These are phyloP conservation scores for Eremophila alpestris DNA, from an alignment of 2,797 vertebrate genomes.

Conservation along the genomic window DNA sequence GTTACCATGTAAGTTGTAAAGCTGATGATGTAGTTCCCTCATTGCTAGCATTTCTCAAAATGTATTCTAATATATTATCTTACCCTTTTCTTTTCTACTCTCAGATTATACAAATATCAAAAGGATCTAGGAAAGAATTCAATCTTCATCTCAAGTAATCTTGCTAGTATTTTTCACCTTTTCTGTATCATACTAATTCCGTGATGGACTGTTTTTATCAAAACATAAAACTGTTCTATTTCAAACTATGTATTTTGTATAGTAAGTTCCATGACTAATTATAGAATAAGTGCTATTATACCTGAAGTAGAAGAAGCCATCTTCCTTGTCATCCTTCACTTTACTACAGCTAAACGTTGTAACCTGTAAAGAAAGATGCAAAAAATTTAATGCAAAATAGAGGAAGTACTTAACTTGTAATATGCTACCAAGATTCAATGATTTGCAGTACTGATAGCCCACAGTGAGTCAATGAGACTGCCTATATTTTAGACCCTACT, in stretches of 20 bases:
- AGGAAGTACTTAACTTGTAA: not conserved
- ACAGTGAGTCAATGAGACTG: not conserved
- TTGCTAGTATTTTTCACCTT: not conserved
- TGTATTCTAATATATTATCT: not conserved
- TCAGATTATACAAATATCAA: not conserved
- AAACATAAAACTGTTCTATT: not conserved
- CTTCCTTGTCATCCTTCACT: slow-evolving; percentile 82
- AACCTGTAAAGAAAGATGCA: slow-evolving; percentile 68
- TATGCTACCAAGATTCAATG: not conserved
- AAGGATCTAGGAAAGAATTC: not conserved
- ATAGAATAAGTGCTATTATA: slow-evolving; percentile 51
- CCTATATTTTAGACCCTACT: not conserved
- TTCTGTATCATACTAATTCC: not conserved
- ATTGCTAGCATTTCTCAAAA: not conserved
- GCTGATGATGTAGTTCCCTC: not conserved
- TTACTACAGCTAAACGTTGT: slow-evolving; percentile 83
- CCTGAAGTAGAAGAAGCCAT: slow-evolving; percentile 89
- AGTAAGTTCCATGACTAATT: not conserved
- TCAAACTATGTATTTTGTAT: not conserved
- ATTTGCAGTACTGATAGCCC: not conserved
- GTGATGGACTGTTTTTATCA: not conserved
- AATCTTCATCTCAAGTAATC: not conserved
- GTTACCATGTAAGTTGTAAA: not conserved
- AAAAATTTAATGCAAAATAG: not conserved
- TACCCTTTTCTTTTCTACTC: not conserved